Evolutionary conservation across 2,113 vertebrate genomes (phyloP).

Genomic region (Narcine bancroftii): DNA sequence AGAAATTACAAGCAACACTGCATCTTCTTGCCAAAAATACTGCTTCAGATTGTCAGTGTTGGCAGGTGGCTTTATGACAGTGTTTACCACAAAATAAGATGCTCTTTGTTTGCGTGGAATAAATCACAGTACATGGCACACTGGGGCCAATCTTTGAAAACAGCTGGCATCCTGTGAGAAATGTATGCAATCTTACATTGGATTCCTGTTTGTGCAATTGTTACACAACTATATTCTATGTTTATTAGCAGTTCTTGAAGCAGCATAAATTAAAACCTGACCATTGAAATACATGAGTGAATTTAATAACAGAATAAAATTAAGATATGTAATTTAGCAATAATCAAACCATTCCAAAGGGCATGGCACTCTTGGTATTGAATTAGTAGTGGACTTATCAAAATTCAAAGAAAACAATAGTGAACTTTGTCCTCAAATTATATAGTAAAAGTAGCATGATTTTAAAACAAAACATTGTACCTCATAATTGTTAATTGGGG

Average conservation of each 20-base stretch:
- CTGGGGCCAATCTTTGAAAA: conserved; percentile 19
- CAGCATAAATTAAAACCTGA: neutral
- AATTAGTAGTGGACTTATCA: neutral
- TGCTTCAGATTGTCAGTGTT: conserved; percentile 7
- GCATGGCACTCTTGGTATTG: neutral
- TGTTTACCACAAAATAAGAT: conserved; percentile 35
- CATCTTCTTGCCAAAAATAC: neutral
- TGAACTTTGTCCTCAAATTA: neutral
- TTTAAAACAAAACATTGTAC: neutral
- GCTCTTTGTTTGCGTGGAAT: conserved; percentile 19
- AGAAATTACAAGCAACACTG: neutral
- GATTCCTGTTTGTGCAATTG: conserved; percentile 8
- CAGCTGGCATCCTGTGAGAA: conserved; percentile 2
- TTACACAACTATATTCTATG: conserved; percentile 1
- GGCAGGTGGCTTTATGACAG: neutral
- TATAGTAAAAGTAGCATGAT: neutral
- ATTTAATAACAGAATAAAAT: neutral
- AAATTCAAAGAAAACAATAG: neutral
- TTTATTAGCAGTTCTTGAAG: conserved; percentile 6
- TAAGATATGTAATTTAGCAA: neutral
- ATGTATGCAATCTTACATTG: neutral
- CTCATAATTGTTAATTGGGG: neutral
- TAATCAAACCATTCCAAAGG: neutral
- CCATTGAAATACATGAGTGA: neutral
- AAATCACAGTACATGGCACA: conserved; percentile 9